Percentiles rank a stretch among this genome's conserved stretches.
Evolutionary conservation across 2,113 vertebrate genomes (phyloP).

Genomic region (Pimephales promelas): DNA sequence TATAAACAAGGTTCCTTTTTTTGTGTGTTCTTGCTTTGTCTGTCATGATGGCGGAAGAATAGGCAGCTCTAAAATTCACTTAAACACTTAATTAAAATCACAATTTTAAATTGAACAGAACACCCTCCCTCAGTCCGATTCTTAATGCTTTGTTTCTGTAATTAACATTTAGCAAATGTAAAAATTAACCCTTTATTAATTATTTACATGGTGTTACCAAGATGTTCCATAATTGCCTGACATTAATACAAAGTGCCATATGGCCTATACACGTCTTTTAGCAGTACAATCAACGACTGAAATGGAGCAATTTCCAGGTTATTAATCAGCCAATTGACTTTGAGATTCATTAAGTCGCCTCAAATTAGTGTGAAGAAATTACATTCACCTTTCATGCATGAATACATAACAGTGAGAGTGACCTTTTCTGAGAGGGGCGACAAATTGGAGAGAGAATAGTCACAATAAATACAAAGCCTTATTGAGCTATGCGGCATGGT

Average conservation of each 20-base stretch:
- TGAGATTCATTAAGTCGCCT: slow-evolving; percentile 42
- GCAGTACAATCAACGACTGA: slow-evolving; percentile 55
- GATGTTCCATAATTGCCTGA: slow-evolving; percentile 52
- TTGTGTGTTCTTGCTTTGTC: background rate
- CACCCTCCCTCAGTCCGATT: background rate
- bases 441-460: background rate
- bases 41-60: background rate
- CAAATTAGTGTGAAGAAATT: slow-evolving; percentile 48
- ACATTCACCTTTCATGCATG: slow-evolving; percentile 38
- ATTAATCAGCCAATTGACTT: slow-evolving; percentile 66
- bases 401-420: slow-evolving; percentile 39
- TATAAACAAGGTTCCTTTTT: slow-evolving; percentile 13
- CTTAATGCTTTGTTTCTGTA: slow-evolving; percentile 4
- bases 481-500: background rate
- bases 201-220: slow-evolving; percentile 65
- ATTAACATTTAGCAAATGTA: slow-evolving; percentile 55
- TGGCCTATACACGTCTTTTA: slow-evolving; percentile 52
- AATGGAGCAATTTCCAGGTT: slow-evolving; percentile 57
- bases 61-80: background rate
- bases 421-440: slow-evolving; percentile 42
- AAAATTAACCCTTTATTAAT: slow-evolving; percentile 66
- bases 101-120: background rate
- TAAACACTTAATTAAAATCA: slow-evolving; percentile 7
- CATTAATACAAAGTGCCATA: slow-evolving; percentile 66
- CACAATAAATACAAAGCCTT: background rate